Evolutionary conservation across 2,113 vertebrate genomes (phyloP).

Genomic region (Epinephelus fuscoguttatus): DNA sequence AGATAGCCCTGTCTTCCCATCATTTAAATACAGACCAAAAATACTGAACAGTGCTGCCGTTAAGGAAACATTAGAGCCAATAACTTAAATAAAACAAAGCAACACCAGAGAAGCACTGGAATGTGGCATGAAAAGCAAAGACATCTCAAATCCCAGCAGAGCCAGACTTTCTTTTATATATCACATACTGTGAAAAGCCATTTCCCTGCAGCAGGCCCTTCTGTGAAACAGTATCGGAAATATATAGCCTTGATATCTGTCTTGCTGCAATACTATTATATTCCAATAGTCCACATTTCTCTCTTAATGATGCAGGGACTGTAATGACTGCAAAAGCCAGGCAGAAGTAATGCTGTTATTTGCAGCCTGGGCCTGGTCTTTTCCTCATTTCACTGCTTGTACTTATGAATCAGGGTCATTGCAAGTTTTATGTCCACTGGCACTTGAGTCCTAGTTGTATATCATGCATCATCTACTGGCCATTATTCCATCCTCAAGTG

Average conservation of each 20-base stretch:
- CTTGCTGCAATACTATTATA: neutral
- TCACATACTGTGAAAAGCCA: neutral
- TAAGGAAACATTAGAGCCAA: slow-evolving; percentile 34
- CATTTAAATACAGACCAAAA: slow-evolving; percentile 9
- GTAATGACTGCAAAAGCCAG: neutral
- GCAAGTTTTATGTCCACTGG: neutral
- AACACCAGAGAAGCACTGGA: slow-evolving; percentile 53
- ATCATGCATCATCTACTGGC: neutral
- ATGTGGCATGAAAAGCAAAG: slow-evolving; percentile 46
- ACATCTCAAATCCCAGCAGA: neutral
- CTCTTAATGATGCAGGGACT: neutral
- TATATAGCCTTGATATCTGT: neutral
- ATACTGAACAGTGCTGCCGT: neutral
- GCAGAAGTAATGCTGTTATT: neutral
- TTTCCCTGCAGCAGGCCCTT: neutral
- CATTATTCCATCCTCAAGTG: neutral
- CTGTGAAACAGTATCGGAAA: neutral
- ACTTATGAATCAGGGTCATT: neutral
- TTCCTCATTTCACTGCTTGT: slow-evolving; percentile 11
- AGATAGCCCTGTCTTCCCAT: neutral
- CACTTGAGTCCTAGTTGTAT: neutral
- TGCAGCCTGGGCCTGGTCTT: neutral
- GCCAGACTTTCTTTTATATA: neutral
- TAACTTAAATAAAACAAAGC: slow-evolving; percentile 26
- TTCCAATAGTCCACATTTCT: neutral